These are phyloP conservation scores for Chelonoidis abingdonii DNA, from an alignment of 2,113 vertebrate species.

Conservation along the genomic window DNA sequence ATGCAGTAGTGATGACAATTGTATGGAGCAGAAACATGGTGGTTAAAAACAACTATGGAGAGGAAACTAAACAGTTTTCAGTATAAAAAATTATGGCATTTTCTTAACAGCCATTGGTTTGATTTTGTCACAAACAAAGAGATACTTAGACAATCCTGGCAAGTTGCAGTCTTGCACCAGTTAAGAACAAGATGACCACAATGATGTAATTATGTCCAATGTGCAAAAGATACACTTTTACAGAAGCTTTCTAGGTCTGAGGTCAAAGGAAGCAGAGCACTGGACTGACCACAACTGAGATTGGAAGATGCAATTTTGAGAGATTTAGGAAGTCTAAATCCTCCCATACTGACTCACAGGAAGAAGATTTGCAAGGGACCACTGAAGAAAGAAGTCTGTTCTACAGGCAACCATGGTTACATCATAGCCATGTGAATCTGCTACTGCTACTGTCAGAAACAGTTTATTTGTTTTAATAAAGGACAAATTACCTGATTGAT, in stretches of 20 bases:
- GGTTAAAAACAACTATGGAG: background rate
- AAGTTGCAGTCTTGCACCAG: background rate
- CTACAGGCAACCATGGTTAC: background rate
- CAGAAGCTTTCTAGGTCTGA: background rate
- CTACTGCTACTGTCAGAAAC: background rate
- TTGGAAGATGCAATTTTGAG: background rate
- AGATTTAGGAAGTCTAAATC: background rate
- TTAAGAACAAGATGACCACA: background rate
- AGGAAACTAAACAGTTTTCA: background rate
- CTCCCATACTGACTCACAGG: background rate
- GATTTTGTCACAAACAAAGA: background rate
- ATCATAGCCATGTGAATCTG: background rate
- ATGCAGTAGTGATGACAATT: too few species aligned
- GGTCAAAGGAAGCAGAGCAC: background rate
- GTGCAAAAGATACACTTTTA: background rate
- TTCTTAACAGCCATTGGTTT: background rate
- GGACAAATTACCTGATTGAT: background rate
- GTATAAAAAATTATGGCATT: background rate
- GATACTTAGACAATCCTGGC: background rate
- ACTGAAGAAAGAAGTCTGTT: background rate
- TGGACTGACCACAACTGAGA: background rate
- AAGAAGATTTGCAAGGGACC: background rate
- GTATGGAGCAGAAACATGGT: background rate
- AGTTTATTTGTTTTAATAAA: background rate
- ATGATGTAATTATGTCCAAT: background rate